Evolutionary conservation across 2,113 vertebrate genomes (phyloP).

Genomic region (Polypterus bichir): DNA sequence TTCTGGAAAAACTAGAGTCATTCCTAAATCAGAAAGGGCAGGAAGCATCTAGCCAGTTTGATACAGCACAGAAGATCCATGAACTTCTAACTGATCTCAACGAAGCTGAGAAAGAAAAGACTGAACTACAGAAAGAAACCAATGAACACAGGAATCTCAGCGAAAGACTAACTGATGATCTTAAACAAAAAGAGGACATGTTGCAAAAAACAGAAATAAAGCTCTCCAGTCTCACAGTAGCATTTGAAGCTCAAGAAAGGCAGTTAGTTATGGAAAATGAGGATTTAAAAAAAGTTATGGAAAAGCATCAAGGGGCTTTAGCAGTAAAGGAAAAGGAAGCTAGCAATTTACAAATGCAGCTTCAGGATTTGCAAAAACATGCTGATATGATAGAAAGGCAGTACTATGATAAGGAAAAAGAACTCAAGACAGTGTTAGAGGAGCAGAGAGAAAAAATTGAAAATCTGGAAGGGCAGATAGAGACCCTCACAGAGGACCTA

Average conservation of each 20-base stretch:
- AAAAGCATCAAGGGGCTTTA: conserved; percentile 49
- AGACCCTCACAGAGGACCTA: conserved; percentile 42
- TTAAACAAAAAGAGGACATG: conserved; percentile 51
- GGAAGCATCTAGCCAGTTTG: conserved; percentile 35
- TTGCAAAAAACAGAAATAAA: conserved; percentile 42
- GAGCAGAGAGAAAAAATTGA: conserved; percentile 41
- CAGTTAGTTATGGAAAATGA: conserved; percentile 40
- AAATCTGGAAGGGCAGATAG: conserved; percentile 38
- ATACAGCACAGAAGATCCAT: conserved; percentile 44
- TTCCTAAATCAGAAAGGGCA: conserved; percentile 40
- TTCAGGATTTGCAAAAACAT: conserved; percentile 49
- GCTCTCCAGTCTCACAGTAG: conserved; percentile 27
- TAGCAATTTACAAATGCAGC: conserved; percentile 55
- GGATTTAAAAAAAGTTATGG: conserved; percentile 39
- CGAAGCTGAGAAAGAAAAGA: conserved; percentile 41
- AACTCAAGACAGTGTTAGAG: conserved; percentile 43
- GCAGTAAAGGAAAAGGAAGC: conserved; percentile 56
- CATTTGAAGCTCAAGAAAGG: conserved; percentile 39
- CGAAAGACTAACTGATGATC: conserved; percentile 45
- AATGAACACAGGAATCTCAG: conserved; percentile 35
- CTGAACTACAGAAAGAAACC: conserved; percentile 37
- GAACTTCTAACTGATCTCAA: conserved; percentile 56
- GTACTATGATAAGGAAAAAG: conserved; percentile 39
- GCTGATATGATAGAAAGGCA: conserved; percentile 47
- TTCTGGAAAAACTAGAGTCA: conserved; percentile 38